A percentile compares a stretch with the other conserved stretches of the same genome.
Evolutionary conservation across 2,113 vertebrate species (phyloP).

Genomic region (Marcusenius ussheri): DNA sequence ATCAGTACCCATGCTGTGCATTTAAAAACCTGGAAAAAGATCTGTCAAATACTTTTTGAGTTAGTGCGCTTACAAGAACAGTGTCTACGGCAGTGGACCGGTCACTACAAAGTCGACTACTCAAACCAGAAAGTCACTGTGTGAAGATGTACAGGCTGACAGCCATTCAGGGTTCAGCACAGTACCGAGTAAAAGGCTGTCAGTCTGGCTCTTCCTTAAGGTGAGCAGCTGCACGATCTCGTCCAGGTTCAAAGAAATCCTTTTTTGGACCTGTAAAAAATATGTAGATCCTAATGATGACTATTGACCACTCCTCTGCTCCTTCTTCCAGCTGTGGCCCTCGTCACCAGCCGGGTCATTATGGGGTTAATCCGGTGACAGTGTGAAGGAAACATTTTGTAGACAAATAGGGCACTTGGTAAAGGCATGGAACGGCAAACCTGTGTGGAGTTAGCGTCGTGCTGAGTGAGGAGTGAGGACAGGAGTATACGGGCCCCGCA

Average conservation of each 20-base stretch:
- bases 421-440: conserved; percentile 49
- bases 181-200: conserved; percentile 72
- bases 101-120: not conserved
- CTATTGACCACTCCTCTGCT: not conserved
- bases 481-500: conserved; percentile 51
- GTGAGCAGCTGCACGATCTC: conserved; percentile 63
- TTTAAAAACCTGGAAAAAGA: not conserved
- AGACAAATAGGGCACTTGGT: not conserved
- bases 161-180: not conserved
- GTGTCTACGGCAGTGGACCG: not conserved
- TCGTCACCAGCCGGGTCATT: not conserved
- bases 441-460: conserved; percentile 67
- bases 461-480: conserved; percentile 51
- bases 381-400: not conserved
- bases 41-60: not conserved
- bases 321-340: not conserved
- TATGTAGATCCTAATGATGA: not conserved
- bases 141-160: not conserved
- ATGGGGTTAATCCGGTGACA: not conserved
- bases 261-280: conserved; percentile 69
- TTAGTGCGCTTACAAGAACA: not conserved
- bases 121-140: not conserved
- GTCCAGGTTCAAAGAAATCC: conserved; percentile 68
- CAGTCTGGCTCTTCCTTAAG: conserved; percentile 64
- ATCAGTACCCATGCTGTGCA: not conserved